Conservation (phyloP, 2,888 invertebrate genomes). For the Bellardia pandia region DNA sequence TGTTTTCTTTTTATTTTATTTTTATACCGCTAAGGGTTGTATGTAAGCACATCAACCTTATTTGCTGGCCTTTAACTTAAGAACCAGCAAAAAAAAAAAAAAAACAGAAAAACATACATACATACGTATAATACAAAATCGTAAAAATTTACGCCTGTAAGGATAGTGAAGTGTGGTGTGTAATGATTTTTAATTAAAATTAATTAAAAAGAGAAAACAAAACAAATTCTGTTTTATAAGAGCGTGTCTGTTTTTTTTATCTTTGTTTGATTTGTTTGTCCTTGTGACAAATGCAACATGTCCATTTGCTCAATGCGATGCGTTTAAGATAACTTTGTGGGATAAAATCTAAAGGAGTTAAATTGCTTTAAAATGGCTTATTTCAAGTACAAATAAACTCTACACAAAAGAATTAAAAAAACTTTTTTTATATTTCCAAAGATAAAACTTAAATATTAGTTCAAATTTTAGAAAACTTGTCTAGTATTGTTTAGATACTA, state of each 20-base stretch:
- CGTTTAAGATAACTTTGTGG: constrained; percentile 1
- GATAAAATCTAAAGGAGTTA: background rate
- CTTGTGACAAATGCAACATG: constrained; percentile 59
- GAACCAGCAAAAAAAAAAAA: constrained; percentile 22
- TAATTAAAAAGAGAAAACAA: constrained; percentile 65
- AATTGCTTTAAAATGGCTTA: background rate
- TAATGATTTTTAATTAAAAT: constrained; percentile 71
- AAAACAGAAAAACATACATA: background rate
- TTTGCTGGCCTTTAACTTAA: constrained; percentile 56
- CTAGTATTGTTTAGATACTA: no score
- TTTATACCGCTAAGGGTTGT: constrained; percentile 53
- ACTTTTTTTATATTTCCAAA: no score
- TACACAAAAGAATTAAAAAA: no score
- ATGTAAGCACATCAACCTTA: constrained; percentile 17
- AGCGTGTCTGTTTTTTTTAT: constrained; percentile 21
- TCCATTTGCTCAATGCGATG: constrained; percentile 9
- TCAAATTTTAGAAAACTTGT: no score
- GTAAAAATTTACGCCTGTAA: constrained; percentile 59
- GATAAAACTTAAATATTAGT: no score
- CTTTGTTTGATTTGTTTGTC: constrained; percentile 28
- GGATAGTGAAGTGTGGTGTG: constrained; percentile 60
- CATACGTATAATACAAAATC: constrained; percentile 11
- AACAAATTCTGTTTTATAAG: constrained; percentile 59
- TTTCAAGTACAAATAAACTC: no score
- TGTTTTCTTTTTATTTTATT: constrained; percentile 15